Base-by-base conservation (phyloP, 2,888 invertebrate genomes). In the Prosopocoilus inquinatus region DNA sequence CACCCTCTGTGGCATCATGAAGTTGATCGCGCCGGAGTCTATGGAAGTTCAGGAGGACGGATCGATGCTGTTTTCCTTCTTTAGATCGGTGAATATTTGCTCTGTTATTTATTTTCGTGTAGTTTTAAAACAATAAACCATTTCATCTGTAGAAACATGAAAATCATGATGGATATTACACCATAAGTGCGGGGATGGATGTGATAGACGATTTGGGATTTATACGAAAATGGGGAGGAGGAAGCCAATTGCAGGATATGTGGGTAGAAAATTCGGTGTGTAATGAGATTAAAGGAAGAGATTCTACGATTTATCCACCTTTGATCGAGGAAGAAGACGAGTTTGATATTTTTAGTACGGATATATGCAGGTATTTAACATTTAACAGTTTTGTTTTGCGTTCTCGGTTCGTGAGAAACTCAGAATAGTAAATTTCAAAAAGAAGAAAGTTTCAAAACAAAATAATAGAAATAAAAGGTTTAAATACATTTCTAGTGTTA, bases 101-200 rank as follows among this genome's bases (percentile, higher is more conserved):
- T 2, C 9, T n/a, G 9, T 12, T n/a, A 20, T 50, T 12, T 8
- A 13, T 32, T 48, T 12, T 36, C 8, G 13, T 41, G 9, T 9
- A 9, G 20, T 50, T 50, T 36, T 32, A 7, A 13, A 15, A n/a
- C n/a, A n/a, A 15, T 34, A 7, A 47, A 20, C 1, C 11, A 20
- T 33, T 47, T 12, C 47, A 39, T 11, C 28, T 49, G 13, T 70
- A 88, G 88, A 87, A 86, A 84, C 80, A 87, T 63, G 75, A 78
- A 11, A 78, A 79, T 0, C 80, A 82, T 9, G 84, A 85, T 61
- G 80, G 82, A 0, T 76, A 80, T 1, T 87, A 83, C 67, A 81
- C 82, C 57, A 81, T 86, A 0, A 73, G 78, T 28, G 78, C 83
- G 9, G 86, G 87, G 2, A 64, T 80, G n/a, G 72, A 78, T 1